Evolutionary conservation across 2,888 invertebrate species (phyloP).

Genomic region (Villa cingulata): DNA sequence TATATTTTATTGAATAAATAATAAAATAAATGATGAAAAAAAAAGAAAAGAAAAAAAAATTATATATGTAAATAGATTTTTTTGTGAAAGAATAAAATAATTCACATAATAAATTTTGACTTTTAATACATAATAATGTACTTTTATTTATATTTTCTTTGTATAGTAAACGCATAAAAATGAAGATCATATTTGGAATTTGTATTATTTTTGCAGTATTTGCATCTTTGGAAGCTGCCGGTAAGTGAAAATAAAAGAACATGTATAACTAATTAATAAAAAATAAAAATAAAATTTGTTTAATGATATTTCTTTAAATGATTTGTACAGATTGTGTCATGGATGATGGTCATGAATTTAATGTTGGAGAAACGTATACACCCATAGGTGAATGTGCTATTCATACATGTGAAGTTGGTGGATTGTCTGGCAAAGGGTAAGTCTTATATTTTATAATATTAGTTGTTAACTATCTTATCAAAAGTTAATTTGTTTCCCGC

Average conservation of each 20-base stretch:
- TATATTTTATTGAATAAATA: too few species aligned
- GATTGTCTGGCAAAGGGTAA: not conserved
- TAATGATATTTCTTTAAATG: not conserved
- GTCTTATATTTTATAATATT: not conserved
- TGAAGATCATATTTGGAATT: not conserved
- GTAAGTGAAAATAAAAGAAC: not conserved
- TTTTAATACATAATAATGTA: too few species aligned
- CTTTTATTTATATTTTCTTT: not conserved
- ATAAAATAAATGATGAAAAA: too few species aligned
- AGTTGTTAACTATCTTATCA: too few species aligned
- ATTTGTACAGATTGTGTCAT: not conserved
- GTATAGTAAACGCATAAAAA: not conserved
- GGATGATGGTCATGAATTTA: not conserved
- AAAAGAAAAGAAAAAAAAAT: too few species aligned
- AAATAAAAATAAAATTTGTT: not conserved
- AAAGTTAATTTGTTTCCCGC: not conserved
- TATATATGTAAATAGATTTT: too few species aligned
- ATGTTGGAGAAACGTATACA: not conserved
- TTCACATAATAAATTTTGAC: too few species aligned
- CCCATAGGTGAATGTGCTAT: not conserved
- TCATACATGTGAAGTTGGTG: not conserved
- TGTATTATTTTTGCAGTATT: not conserved
- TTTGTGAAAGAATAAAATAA: too few species aligned
- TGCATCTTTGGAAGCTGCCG: not conserved
- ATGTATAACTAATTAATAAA: not conserved